Percentiles rank a stretch among this genome's conserved stretches.
phyloP scores from a whole-genome alignment of 2,888 invertebrate genomes.

The Clostera curtula region DNA sequence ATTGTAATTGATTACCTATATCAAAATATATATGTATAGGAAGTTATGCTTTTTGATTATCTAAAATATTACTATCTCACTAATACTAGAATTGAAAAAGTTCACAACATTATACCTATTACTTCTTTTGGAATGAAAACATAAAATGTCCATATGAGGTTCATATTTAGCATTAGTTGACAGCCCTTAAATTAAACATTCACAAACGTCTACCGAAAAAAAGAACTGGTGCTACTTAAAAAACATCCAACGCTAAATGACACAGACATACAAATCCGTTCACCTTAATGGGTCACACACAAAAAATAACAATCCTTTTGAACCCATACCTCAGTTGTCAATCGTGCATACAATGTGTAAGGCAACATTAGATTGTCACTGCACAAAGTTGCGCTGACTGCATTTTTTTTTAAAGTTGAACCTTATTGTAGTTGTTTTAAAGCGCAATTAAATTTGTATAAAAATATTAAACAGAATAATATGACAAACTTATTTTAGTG shows the following conservation, averaged over 20 bases:
- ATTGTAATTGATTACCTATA: too few relatives aligned
- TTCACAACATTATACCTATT: too few relatives aligned
- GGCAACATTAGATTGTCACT: constrained; percentile 25
- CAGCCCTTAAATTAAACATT: constrained; percentile 19
- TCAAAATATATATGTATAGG: too few relatives aligned
- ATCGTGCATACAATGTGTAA: constrained; percentile 41
- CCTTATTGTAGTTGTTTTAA: constrained; percentile 10
- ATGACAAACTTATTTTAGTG: constrained; percentile 10
- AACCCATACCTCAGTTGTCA: constrained; percentile 20
- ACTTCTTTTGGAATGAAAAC: too few relatives aligned
- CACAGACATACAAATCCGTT: constrained; percentile 25
- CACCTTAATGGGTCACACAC: constrained; percentile 27
- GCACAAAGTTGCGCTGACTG: constrained; percentile 9
- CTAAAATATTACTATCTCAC: too few relatives aligned
- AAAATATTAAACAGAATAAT: too few relatives aligned
- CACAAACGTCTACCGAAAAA: constrained; percentile 25
- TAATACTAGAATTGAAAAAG: too few relatives aligned
- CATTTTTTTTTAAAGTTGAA: constrained; percentile 8
- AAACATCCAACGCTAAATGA: constrained; percentile 20
- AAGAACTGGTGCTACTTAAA: constrained; percentile 21
- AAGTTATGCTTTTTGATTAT: too few relatives aligned
- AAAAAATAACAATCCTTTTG: constrained; percentile 28
- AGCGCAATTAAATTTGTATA: constrained; percentile 9
- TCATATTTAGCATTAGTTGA: constrained; percentile 4
- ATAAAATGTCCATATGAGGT: too few relatives aligned